These are phyloP conservation scores for Vanessa tameamea DNA, from an alignment of 1,140 invertebrate genomes.

Conservation along the genomic window DNA sequence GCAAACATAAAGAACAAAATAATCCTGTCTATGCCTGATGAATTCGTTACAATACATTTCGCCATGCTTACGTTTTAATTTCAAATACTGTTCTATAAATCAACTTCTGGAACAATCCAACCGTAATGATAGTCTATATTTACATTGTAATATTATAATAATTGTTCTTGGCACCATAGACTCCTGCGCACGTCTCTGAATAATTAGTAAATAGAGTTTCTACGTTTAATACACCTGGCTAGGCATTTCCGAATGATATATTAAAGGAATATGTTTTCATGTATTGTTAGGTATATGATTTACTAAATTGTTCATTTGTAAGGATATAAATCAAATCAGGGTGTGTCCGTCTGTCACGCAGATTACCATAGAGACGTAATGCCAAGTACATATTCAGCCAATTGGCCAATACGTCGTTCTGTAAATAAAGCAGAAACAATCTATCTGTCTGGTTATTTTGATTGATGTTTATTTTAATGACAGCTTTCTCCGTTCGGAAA, in stretches of 20 bases:
- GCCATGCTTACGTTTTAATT: too few species aligned
- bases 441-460: slow-evolving; percentile 1
- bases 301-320: slow-evolving; percentile 22
- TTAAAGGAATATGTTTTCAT: slow-evolving; percentile 6
- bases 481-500: background rate
- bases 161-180: slow-evolving; percentile 39
- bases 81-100: too few species aligned
- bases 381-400: slow-evolving; percentile 30
- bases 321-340: slow-evolving; percentile 29
- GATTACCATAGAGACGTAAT: slow-evolving; percentile 11
- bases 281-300: background rate
- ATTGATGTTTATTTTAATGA: slow-evolving; percentile 3
- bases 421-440: background rate
- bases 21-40: too few species aligned
- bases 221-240: slow-evolving; percentile 29
- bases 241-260: slow-evolving; percentile 28
- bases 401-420: slow-evolving; percentile 16
- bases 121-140: background rate
- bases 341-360: slow-evolving; percentile 21
- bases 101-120: background rate
- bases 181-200: slow-evolving; percentile 26
- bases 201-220: slow-evolving; percentile 28
- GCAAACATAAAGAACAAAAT: too few species aligned
- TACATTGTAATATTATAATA: slow-evolving; percentile 38
- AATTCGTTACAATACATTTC: too few species aligned